Evolutionary conservation across 2,113 vertebrate genomes (phyloP), one percentile per base, ranked within the genome.

Genomic region (Rhagologus leucostigma): DNA sequence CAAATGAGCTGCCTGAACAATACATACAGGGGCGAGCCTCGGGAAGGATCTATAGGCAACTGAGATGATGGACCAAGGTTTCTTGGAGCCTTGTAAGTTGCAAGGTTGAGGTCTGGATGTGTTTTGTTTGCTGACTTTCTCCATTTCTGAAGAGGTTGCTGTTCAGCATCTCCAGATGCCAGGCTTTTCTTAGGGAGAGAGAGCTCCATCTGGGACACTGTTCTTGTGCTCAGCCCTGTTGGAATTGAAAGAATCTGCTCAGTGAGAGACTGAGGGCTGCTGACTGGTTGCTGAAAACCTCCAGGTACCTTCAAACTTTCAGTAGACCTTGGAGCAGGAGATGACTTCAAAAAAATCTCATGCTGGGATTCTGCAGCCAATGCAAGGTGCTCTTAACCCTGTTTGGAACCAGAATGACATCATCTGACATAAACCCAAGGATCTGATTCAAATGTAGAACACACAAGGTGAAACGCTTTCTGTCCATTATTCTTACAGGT

Each of bases 1-100:
- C 44, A 73, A 29, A 23, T 29, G 26, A 74, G 50, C 32, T 73
- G 26, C 29, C 71, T 79, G 62, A 21, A 64, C 12, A 52, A 16
- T 0, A 2, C 42, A 29, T 10, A 39, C 2, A 35, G 24, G 16
- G 10, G 6, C 79, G 22, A 76, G 7, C 14, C 33, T 37, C 6
- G n/a, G 33, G 7, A 13, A 71, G 24, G 9, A 44, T 53, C 37
- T 32, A 7, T 8, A 12, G 32, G 20, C 23, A 86, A 6, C 19
- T 17, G 39, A 79, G 22, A 24, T 56, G 44, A 47, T 16, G 15
- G 32, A 70, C 5, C 1, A 3, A 24, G 1, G 7, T 81, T 69
- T 42, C 55, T 62, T 68, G n/a, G 24, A 81, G 67, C 12, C 37
- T 65, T 74, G 7, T 0, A 5, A 6, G 10, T 33, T 47, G 27